These are phyloP conservation scores for Labeo calbasu DNA, from an alignment of 2,797 vertebrate genomes.

Conservation along the genomic window DNA sequence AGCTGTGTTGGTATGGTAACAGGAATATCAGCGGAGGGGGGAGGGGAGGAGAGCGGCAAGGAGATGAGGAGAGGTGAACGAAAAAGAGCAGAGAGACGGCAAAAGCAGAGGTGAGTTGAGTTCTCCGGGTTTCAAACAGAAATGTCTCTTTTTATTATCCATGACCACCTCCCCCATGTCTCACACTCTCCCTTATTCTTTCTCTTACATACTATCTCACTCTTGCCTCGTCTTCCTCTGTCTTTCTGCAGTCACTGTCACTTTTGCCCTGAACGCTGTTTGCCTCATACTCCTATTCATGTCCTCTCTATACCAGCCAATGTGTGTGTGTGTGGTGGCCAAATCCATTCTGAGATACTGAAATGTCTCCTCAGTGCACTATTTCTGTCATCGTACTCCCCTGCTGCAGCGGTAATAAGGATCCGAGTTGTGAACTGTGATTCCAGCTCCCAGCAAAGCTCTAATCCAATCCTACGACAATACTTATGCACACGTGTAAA, in stretches of 20 bases:
- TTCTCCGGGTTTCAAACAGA: constrained; percentile 59
- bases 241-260: constrained; percentile 31
- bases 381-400: constrained; percentile 53
- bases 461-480: constrained; percentile 48
- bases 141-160: constrained; percentile 59
- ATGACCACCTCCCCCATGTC: constrained; percentile 52
- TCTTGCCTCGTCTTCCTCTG: neutral
- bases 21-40: constrained; percentile 41
- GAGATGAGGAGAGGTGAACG: constrained; percentile 25
- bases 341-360: constrained; percentile 53
- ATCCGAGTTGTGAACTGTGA: constrained; percentile 46
- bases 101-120: constrained; percentile 46
- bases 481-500: constrained; percentile 46
- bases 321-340: constrained; percentile 24
- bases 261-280: constrained; percentile 28
- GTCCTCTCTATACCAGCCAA: neutral
- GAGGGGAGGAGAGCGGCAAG: neutral
- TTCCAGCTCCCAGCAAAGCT: constrained; percentile 48
- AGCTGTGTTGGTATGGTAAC: constrained; percentile 61
- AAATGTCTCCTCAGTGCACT: constrained; percentile 57
- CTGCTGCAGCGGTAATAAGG: constrained; percentile 50
- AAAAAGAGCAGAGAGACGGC: constrained; percentile 4
- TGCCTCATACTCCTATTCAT: constrained; percentile 21
- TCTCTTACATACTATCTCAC: constrained; percentile 16
- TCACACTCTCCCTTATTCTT: constrained; percentile 3